These are phyloP conservation scores for Campoletis sonorensis DNA, from an alignment of 1,140 invertebrate species.

Conservation along the genomic window DNA sequence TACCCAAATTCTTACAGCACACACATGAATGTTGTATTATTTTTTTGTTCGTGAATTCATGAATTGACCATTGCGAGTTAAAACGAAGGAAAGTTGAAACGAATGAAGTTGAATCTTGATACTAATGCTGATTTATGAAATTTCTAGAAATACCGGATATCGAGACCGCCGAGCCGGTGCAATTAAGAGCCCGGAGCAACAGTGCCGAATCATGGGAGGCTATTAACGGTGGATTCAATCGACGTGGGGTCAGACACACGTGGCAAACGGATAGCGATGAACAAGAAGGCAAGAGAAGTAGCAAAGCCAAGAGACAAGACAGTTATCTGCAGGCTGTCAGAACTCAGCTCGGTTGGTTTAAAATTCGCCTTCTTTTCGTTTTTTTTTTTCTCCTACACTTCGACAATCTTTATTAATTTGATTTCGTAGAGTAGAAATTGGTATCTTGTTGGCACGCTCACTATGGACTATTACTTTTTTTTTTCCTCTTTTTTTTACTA, in stretches of 20 bases:
- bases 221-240: constrained; percentile 59
- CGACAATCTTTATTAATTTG: constrained; percentile 3
- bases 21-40: constrained; percentile 26
- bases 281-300: constrained; percentile 64
- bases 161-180: constrained; percentile 77
- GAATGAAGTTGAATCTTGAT: neutral
- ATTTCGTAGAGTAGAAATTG: constrained; percentile 31
- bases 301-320: constrained; percentile 74
- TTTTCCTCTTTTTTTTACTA: neutral
- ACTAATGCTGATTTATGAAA: neutral
- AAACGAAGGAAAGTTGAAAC: neutral
- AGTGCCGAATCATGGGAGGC: constrained; percentile 78
- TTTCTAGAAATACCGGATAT: constrained; percentile 60
- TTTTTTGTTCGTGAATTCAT: constrained; percentile 1
- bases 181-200: constrained; percentile 80
- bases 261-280: constrained; percentile 67
- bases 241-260: constrained; percentile 63
- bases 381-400: constrained; percentile 36
- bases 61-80: neutral
- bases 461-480: neutral
- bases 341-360: constrained; percentile 67
- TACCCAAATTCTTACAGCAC: neutral
- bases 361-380: constrained; percentile 17
- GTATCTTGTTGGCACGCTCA: constrained; percentile 31
- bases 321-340: constrained; percentile 75